Percentiles rank a stretch among this genome's conserved stretches.
phyloP scores from a whole-genome alignment of 30 jellyfish, hydroid and myxozoan genomes.

The Hydractinia symbiolongicarpus region DNA sequence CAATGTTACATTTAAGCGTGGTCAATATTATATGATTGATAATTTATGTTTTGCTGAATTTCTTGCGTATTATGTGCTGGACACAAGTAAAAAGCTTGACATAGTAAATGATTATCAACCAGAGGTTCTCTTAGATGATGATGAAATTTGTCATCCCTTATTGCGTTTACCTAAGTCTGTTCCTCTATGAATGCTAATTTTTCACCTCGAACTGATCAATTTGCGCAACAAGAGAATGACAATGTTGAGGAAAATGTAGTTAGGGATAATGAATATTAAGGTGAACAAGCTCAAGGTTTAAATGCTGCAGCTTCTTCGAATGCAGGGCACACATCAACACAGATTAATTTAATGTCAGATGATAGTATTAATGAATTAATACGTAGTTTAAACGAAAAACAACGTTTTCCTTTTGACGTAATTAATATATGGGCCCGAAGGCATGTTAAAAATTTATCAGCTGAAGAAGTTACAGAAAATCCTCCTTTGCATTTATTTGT shows the following conservation, averaged over 20 bases:
- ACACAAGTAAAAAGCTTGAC: slow-evolving; percentile 7
- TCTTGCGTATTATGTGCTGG: slow-evolving; percentile 21
- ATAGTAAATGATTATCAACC: slow-evolving; percentile 23
- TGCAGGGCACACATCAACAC: neutral
- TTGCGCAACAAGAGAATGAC: neutral
- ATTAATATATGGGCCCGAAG: neutral
- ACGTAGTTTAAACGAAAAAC: neutral
- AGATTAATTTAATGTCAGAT: neutral
- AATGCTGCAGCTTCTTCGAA: neutral
- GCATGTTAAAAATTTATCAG: neutral
- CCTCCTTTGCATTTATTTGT: slow-evolving; percentile 27
- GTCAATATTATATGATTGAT: slow-evolving; percentile 8
- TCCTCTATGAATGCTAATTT: slow-evolving; percentile 2
- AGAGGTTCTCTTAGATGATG: neutral
- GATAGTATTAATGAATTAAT: neutral
- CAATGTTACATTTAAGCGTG: slow-evolving; percentile 20
- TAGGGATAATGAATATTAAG: neutral
- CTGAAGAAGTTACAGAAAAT: neutral
- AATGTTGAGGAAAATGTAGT: neutral
- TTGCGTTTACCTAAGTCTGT: neutral
- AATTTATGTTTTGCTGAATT: slow-evolving; percentile 26
- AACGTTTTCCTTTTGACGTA: neutral
- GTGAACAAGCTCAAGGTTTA: neutral
- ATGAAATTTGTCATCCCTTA: neutral
- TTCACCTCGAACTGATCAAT: neutral